These are phyloP conservation scores for Stylophora pistillata DNA, from an alignment of 64 coral and sea anemone species.

Conservation along the genomic window DNA sequence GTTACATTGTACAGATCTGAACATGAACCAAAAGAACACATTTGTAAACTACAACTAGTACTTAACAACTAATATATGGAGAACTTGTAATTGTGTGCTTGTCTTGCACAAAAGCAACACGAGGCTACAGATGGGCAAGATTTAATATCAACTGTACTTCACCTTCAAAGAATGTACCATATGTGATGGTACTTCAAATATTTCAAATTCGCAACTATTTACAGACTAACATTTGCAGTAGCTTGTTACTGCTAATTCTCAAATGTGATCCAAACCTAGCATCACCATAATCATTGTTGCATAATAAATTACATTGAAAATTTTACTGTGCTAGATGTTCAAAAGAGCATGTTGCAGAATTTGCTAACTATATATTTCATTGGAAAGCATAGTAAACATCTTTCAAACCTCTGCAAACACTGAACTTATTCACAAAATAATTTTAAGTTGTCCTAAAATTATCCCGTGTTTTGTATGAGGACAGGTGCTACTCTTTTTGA, in stretches of 20 bases:
- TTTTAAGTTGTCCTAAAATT: too few species aligned
- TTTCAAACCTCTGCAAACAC: too few species aligned
- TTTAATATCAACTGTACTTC: too few species aligned
- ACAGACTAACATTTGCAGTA: background rate
- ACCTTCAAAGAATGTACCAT: background rate
- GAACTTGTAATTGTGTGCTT: too few species aligned
- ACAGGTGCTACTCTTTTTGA: too few species aligned
- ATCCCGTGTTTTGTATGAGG: too few species aligned
- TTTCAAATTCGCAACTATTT: background rate
- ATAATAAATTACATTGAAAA: background rate
- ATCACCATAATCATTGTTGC: background rate
- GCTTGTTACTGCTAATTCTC: background rate
- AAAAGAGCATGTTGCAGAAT: background rate
- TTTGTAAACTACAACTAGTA: background rate
- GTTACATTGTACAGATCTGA: too few species aligned
- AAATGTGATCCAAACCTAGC: background rate
- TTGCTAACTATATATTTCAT: background rate
- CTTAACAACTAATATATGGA: too few species aligned
- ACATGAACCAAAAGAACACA: background rate
- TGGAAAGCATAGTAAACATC: too few species aligned
- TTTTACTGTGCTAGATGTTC: background rate
- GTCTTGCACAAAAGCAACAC: background rate
- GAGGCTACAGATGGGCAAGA: background rate
- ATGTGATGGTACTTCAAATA: background rate
- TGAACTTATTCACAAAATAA: too few species aligned